These are phyloP conservation scores for Philopotamus ludificatus DNA, from an alignment of 1,140 invertebrate species.

Conservation along the genomic window DNA sequence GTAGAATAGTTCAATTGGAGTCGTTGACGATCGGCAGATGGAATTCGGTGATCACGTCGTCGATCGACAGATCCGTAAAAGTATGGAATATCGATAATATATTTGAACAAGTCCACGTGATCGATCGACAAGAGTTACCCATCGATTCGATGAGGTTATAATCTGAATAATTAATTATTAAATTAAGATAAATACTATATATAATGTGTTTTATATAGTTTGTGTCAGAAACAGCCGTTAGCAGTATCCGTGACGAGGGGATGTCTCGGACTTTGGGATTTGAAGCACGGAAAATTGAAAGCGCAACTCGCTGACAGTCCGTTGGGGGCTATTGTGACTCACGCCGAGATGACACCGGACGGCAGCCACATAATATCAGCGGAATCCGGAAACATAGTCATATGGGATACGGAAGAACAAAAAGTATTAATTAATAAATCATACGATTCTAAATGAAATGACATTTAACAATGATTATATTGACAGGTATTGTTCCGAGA, in stretches of 20 bases:
- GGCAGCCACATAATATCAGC: constrained; percentile 84
- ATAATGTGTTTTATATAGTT: constrained; percentile 51
- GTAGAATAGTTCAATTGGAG: constrained; percentile 89
- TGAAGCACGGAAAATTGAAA: constrained; percentile 79
- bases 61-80: constrained; percentile 96
- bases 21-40: constrained; percentile 83
- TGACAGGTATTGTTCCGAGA: constrained; percentile 81
- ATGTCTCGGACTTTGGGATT: constrained; percentile 93
- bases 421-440: constrained; percentile 45
- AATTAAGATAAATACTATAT: constrained; percentile 12
- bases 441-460: too few species aligned
- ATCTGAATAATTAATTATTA: not conserved
- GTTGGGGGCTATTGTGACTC: constrained; percentile 91
- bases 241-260: constrained; percentile 88
- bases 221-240: constrained; percentile 71
- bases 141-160: constrained; percentile 84
- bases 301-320: constrained; percentile 88
- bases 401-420: constrained; percentile 79
- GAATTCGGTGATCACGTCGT: constrained; percentile 95
- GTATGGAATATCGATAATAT: constrained; percentile 99
- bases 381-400: constrained; percentile 88
- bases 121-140: constrained; percentile 92
- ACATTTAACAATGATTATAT: not conserved
- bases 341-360: constrained; percentile 82
- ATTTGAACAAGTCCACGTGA: constrained; percentile 94